Conservation (phyloP, 2,888 invertebrate species). For the Podabrus alpinus region DNA sequence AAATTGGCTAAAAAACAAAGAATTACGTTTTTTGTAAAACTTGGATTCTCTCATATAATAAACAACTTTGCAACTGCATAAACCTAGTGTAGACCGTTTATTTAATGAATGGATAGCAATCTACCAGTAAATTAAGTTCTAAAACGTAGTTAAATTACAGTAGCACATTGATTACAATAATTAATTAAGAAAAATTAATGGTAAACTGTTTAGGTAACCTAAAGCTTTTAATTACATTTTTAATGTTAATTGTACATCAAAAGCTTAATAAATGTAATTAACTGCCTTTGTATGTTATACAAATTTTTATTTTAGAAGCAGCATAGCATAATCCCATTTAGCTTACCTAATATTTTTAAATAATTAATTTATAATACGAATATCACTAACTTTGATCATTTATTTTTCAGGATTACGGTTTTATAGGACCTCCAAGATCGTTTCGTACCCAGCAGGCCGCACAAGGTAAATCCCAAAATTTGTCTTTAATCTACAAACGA, state of each 20-base stretch:
- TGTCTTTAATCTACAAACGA: constrained; percentile 8
- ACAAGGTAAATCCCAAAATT: background rate
- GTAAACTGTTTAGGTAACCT: background rate
- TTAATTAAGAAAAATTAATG: background rate
- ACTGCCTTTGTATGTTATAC: background rate
- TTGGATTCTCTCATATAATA: background rate
- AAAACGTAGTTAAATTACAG: background rate
- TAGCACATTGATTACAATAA: background rate
- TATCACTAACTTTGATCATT: background rate
- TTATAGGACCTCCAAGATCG: background rate
- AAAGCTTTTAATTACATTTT: background rate
- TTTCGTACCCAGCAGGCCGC: background rate
- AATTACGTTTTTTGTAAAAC: background rate
- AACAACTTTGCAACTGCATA: background rate
- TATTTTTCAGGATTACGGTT: background rate
- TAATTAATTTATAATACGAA: background rate
- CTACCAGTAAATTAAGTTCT: background rate
- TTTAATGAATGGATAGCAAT: background rate
- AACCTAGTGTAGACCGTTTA: background rate
- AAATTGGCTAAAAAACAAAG: no score
- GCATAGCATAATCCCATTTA: background rate
- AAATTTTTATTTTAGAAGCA: background rate
- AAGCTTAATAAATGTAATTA: background rate
- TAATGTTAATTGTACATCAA: background rate
- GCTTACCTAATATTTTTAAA: background rate